phyloP scores from a whole-genome alignment of 2,797 vertebrate genomes.

The Peromyscus attwateri region DNA sequence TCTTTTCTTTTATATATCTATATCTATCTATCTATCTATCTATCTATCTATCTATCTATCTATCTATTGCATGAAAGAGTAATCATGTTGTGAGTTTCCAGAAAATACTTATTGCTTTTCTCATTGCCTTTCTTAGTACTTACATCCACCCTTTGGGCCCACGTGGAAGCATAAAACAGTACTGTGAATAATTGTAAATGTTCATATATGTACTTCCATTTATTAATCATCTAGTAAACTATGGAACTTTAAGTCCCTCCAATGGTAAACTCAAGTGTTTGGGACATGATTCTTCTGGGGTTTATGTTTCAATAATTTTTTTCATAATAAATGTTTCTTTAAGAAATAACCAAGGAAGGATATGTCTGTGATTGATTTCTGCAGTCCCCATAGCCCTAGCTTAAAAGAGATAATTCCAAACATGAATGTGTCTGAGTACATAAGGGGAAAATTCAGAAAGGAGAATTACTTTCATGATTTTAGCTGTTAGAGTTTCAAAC shows the following conservation, averaged over 20 bases:
- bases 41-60: neutral
- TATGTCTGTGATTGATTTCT: neutral
- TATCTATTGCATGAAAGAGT: neutral
- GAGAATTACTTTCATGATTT: neutral
- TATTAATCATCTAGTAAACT: neutral
- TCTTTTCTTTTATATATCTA: neutral
- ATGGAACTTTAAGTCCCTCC: constrained; percentile 8
- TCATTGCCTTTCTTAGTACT: constrained; percentile 7
- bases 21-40: no score
- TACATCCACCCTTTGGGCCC: neutral
- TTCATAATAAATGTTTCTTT: constrained; percentile 15
- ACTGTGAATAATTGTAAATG: neutral
- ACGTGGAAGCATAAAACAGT: constrained; percentile 39
- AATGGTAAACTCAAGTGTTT: constrained; percentile 46
- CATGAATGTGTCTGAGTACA: neutral
- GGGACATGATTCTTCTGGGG: constrained; percentile 29
- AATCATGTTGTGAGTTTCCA: constrained; percentile 2
- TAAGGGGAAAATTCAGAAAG: neutral
- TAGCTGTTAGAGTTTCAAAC: constrained; percentile 20
- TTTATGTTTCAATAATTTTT: constrained; percentile 42
- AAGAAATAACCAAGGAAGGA: neutral
- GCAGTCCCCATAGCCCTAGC: neutral
- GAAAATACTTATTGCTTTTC: neutral
- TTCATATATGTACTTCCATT: constrained; percentile 52
- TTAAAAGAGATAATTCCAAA: constrained; percentile 21